Conservation (phyloP, 2,113 vertebrate genomes). For the Climacteris rufus region DNA sequence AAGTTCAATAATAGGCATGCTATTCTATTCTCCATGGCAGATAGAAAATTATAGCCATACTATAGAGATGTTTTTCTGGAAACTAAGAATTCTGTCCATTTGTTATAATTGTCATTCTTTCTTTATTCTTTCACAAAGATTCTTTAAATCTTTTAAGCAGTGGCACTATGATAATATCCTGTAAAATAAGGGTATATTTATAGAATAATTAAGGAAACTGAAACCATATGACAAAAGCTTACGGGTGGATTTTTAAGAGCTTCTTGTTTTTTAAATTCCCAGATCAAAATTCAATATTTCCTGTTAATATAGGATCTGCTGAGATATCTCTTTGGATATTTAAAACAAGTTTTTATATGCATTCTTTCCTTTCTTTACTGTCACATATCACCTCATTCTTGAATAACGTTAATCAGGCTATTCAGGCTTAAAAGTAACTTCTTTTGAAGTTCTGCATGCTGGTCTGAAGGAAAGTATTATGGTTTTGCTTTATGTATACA, state of each 20-base stretch:
- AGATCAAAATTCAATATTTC: neutral
- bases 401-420: neutral
- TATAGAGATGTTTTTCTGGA: neutral
- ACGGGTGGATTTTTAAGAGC: neutral
- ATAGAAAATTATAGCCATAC: neutral
- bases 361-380: neutral
- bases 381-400: neutral
- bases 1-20: neutral
- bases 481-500: neutral
- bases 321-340: neutral
- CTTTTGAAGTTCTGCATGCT: constrained; percentile 8
- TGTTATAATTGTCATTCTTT: neutral
- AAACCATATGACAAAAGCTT: neutral
- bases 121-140: neutral
- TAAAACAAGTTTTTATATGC: neutral
- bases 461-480: neutral
- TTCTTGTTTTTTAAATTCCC: neutral
- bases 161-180: neutral
- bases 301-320: neutral
- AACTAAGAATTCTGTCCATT: neutral
- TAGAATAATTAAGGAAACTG: neutral
- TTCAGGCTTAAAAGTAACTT: neutral
- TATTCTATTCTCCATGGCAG: neutral
- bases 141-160: neutral
- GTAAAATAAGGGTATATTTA: neutral